These are phyloP conservation scores for Acheta domesticus DNA, from an alignment of 2,888 invertebrate genomes.

Conservation along the genomic window DNA sequence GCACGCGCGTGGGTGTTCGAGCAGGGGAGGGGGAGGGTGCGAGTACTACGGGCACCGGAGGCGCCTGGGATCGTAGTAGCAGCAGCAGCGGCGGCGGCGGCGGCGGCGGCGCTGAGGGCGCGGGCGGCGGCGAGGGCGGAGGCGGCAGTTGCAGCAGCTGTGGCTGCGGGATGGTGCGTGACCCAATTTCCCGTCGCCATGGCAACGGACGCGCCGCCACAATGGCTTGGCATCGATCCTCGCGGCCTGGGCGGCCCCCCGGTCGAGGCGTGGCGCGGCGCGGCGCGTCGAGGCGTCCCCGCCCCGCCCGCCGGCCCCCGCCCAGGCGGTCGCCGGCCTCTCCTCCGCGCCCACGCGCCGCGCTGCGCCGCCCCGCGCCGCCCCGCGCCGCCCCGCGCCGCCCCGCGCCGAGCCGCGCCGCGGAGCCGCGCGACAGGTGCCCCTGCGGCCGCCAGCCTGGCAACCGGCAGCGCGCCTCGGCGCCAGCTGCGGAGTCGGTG, in stretches of 20 bases:
- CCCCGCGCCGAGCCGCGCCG: background rate
- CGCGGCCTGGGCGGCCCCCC: background rate
- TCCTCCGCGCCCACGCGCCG: background rate
- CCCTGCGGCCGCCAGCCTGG: background rate
- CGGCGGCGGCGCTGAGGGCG: background rate
- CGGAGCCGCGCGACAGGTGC: background rate
- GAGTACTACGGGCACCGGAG: background rate
- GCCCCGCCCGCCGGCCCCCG: background rate
- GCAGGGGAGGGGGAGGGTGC: background rate
- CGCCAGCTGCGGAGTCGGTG: background rate
- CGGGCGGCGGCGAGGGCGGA: background rate
- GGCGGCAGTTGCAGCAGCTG: background rate
- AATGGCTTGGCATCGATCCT: background rate
- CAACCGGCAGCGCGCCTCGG: background rate
- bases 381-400: background rate
- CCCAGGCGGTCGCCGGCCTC: background rate
- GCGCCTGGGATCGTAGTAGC: background rate
- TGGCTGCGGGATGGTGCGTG: background rate
- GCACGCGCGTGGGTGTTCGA: background rate
- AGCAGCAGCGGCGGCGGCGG: too few relatives aligned
- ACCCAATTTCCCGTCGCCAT: background rate
- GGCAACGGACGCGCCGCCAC: conserved; percentile 6
- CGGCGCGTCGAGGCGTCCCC: background rate
- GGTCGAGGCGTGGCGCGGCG: background rate
- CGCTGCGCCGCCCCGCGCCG: background rate